Percentiles rank a stretch among this genome's conserved stretches.
Conservation (phyloP, 2,113 vertebrate genomes). For the Nipponia nippon region DNA sequence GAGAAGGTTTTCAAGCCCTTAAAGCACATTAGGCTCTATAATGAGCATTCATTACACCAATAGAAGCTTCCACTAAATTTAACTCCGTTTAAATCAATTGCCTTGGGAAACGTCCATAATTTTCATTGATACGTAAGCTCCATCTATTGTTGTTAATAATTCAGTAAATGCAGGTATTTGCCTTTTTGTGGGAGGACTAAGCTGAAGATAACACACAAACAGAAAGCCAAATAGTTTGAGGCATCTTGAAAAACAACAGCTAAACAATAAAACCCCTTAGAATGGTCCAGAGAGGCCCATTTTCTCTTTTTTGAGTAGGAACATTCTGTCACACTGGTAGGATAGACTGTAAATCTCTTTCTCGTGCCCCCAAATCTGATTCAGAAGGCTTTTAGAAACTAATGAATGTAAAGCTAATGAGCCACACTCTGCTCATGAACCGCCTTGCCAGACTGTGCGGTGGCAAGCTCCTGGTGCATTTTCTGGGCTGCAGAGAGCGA, state of each 20-base stretch:
- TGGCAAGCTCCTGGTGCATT: background rate
- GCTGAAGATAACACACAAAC: slow-evolving; percentile 7
- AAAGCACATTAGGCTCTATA: slow-evolving; percentile 55
- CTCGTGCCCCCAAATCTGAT: slow-evolving; percentile 10
- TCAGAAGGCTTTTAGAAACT: slow-evolving; percentile 22
- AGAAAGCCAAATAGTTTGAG: background rate
- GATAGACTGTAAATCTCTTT: background rate
- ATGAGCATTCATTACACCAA: slow-evolving; percentile 60
- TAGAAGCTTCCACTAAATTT: slow-evolving; percentile 58
- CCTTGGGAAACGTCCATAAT: slow-evolving; percentile 44
- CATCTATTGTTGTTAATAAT: slow-evolving; percentile 47
- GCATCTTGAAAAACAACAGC: slow-evolving; percentile 28
- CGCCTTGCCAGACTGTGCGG: background rate
- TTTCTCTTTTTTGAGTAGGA: background rate
- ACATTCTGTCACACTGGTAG: slow-evolving; percentile 8
- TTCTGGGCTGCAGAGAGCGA: background rate
- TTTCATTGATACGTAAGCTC: slow-evolving; percentile 46
- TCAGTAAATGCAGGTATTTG: slow-evolving; percentile 49
- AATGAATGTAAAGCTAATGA: slow-evolving; percentile 47
- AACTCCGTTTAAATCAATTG: slow-evolving; percentile 58
- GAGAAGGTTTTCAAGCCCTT: slow-evolving; percentile 51
- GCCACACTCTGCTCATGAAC: slow-evolving; percentile 3
- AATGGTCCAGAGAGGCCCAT: background rate
- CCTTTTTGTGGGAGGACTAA: slow-evolving; percentile 7
- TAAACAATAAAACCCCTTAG: background rate